These are phyloP conservation scores for Mamestra configurata DNA, from an alignment of 1,140 invertebrate genomes.

Conservation along the genomic window DNA sequence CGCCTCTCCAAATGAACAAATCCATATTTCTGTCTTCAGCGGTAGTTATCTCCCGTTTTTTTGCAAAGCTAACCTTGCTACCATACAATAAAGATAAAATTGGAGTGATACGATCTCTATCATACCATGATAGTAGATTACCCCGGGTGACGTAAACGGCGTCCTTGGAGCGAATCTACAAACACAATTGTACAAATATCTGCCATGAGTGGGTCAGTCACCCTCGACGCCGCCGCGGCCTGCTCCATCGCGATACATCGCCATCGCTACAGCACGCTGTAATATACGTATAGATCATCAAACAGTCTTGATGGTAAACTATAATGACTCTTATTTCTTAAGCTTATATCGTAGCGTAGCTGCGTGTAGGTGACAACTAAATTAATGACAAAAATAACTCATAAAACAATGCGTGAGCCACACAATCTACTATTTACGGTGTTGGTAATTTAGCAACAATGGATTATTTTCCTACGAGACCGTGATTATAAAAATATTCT, in stretches of 20 bases:
- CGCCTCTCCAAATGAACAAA: constrained; percentile 47
- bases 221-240: constrained; percentile 54
- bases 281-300: constrained; percentile 10
- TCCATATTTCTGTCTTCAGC: constrained; percentile 12
- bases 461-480: constrained; percentile 6
- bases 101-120: constrained; percentile 53
- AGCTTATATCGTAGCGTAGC: background rate
- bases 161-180: constrained; percentile 79
- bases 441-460: constrained; percentile 40
- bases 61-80: constrained; percentile 50
- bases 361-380: constrained; percentile 39
- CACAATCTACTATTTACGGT: constrained; percentile 30
- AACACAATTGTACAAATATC: constrained; percentile 79
- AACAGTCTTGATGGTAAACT: constrained; percentile 5
- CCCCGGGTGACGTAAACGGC: constrained; percentile 74
- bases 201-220: constrained; percentile 71
- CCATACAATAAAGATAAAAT: constrained; percentile 57
- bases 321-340: constrained; percentile 38
- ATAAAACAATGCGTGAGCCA: constrained; percentile 34
- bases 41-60: constrained; percentile 7
- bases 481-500: constrained; percentile 15
- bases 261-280: background rate
- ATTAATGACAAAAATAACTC: constrained; percentile 45
- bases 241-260: constrained; percentile 35
- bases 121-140: constrained; percentile 62